Evolutionary conservation across 2,797 vertebrate species (phyloP).

Genomic region (Enteromius viviparus): DNA sequence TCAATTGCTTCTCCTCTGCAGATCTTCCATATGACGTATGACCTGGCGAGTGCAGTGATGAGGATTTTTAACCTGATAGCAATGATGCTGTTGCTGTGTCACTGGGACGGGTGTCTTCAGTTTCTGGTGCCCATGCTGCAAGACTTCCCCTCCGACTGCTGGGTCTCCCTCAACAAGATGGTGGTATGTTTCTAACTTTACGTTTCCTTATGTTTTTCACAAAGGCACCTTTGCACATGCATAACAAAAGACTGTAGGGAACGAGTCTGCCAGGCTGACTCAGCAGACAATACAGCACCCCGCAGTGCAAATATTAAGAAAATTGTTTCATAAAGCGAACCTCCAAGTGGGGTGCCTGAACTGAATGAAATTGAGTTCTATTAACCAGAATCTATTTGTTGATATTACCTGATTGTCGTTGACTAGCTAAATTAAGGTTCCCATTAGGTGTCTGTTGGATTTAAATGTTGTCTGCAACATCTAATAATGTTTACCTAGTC

Average conservation of each 20-base stretch:
- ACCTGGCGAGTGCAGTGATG: slow-evolving; percentile 94
- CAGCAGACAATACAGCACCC: slow-evolving; percentile 31
- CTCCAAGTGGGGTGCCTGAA: slow-evolving; percentile 20
- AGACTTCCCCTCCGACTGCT: slow-evolving; percentile 92
- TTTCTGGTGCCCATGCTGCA: slow-evolving; percentile 96
- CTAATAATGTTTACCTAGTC: slow-evolving; percentile 9
- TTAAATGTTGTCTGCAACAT: slow-evolving; percentile 12
- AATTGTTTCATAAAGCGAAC: slow-evolving; percentile 37
- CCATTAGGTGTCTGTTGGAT: slow-evolving; percentile 14
- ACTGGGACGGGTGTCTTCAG: slow-evolving; percentile 96
- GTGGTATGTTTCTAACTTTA: slow-evolving; percentile 77
- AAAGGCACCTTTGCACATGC: neutral
- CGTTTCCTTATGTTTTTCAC: neutral
- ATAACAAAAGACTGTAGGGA: neutral
- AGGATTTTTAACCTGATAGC: slow-evolving; percentile 93
- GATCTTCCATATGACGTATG: slow-evolving; percentile 98
- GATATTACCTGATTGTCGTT: slow-evolving; percentile 41
- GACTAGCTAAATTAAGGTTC: slow-evolving; percentile 15
- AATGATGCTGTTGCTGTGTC: slow-evolving; percentile 95
- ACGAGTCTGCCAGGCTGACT: neutral
- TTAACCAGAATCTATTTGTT: slow-evolving; percentile 27
- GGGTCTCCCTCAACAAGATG: slow-evolving; percentile 97
- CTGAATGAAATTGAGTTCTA: slow-evolving; percentile 39
- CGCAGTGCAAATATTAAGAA: slow-evolving; percentile 21
- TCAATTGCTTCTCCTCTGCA: slow-evolving; percentile 53